Conservation (phyloP, 2,113 vertebrate species). For the Galeopterus variegatus region DNA sequence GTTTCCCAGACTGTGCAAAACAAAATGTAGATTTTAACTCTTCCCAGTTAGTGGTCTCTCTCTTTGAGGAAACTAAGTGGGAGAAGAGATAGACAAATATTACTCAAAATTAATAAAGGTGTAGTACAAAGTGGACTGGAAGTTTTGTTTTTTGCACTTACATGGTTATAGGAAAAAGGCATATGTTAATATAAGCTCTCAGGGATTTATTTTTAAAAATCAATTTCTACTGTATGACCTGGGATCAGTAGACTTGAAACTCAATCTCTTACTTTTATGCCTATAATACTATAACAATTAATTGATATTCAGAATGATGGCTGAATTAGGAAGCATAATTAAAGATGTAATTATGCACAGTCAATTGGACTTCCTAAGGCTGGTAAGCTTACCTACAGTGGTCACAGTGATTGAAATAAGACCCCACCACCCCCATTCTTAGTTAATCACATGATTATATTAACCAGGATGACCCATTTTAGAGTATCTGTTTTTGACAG, state of each 20-base stretch:
- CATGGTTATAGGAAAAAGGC: background rate
- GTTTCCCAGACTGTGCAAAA: background rate
- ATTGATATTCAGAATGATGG: slow-evolving; percentile 20
- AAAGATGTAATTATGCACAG: slow-evolving; percentile 35
- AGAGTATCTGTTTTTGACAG: slow-evolving; percentile 44
- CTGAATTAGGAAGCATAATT: slow-evolving; percentile 44
- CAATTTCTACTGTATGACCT: background rate
- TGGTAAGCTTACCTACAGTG: slow-evolving; percentile 5
- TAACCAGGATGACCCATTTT: slow-evolving; percentile 15
- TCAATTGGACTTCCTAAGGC: slow-evolving; percentile 16
- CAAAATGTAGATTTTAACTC: slow-evolving; percentile 9
- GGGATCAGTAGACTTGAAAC: background rate
- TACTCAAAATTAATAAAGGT: background rate
- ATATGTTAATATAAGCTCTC: slow-evolving; percentile 22
- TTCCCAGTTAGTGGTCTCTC: background rate
- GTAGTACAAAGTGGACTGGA: background rate
- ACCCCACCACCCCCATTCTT: background rate
- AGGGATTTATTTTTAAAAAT: slow-evolving; percentile 30
- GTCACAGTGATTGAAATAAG: background rate
- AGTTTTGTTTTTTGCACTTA: slow-evolving; percentile 31
- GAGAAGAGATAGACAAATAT: background rate
- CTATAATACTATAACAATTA: background rate
- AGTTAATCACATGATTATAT: slow-evolving; percentile 30
- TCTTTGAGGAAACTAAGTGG: background rate
- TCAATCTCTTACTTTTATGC: slow-evolving; percentile 30